Conservation (phyloP, 2,797 vertebrate species). For the Sarcophilus harrisii region DNA sequence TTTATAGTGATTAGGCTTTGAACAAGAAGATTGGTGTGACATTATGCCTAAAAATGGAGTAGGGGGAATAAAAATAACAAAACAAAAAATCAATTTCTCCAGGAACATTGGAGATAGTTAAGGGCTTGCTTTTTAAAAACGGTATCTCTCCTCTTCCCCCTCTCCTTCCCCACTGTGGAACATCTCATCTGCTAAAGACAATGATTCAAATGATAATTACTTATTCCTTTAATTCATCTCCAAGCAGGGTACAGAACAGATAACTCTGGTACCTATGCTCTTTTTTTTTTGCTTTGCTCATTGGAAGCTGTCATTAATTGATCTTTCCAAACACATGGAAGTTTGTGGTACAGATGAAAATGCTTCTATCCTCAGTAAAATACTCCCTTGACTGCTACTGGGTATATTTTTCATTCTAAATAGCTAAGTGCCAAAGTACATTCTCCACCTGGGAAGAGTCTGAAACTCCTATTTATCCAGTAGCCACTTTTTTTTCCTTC, state of each 20-base stretch:
- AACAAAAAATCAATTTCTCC: slow-evolving; percentile 47
- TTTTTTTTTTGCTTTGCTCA: background rate
- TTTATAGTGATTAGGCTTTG: slow-evolving; percentile 41
- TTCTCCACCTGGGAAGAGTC: slow-evolving; percentile 9
- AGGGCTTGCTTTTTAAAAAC: background rate
- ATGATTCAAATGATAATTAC: background rate
- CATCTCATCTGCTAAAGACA: background rate
- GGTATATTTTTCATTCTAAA: slow-evolving; percentile 12
- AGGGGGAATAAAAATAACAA: background rate
- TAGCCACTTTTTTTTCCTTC: background rate
- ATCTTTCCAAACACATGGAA: background rate
- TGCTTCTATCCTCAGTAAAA: slow-evolving; percentile 17
- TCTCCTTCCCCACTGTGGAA: background rate
- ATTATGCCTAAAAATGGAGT: slow-evolving; percentile 53
- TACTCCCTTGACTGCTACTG: slow-evolving; percentile 31
- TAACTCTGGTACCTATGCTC: background rate
- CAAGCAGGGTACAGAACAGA: rapidly evolving
- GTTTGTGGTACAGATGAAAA: background rate
- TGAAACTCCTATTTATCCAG: slow-evolving; percentile 40
- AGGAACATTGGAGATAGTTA: background rate
- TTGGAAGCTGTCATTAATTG: background rate
- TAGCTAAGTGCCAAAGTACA: slow-evolving; percentile 10
- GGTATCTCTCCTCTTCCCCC: no score
- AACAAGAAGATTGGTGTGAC: slow-evolving; percentile 37
- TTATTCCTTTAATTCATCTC: background rate